A percentile compares a stretch with the other conserved stretches of the same genome.
Conservation (phyloP, 1,140 invertebrate species). For the Bombus turneri region DNA sequence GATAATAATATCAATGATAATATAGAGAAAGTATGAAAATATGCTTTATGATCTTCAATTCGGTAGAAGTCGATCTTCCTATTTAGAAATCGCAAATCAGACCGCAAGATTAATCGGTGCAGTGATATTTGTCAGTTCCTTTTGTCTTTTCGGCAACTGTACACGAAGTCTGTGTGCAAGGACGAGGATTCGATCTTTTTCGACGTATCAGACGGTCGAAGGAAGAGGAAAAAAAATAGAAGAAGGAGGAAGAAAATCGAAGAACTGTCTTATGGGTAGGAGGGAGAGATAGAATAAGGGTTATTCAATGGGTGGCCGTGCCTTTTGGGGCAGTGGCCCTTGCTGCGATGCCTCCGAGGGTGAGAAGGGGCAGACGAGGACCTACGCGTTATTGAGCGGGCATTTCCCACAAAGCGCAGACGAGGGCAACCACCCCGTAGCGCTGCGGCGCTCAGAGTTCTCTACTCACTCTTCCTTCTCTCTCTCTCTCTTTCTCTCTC, state of each 20-base stretch:
- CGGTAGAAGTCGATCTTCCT: neutral
- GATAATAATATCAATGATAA: too few relatives aligned
- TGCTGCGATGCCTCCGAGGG: constrained; percentile 62
- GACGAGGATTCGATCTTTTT: constrained; percentile 55
- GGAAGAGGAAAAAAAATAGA: constrained; percentile 38
- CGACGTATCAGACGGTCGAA: neutral
- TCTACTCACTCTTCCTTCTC: constrained; percentile 56
- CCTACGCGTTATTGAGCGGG: constrained; percentile 81
- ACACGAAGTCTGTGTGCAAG: constrained; percentile 39
- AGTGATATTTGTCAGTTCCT: neutral
- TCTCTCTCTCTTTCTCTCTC: constrained; percentile 12
- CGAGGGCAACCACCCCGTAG: constrained; percentile 81
- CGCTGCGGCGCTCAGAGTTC: constrained; percentile 72
- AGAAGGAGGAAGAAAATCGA: constrained; percentile 15
- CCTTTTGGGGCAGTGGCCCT: constrained; percentile 72
- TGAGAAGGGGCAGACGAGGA: constrained; percentile 70
- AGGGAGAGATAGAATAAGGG: constrained; percentile 57
- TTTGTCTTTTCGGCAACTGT: neutral
- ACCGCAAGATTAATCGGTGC: constrained; percentile 18
- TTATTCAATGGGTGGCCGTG: constrained; percentile 62
- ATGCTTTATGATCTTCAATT: too few relatives aligned
- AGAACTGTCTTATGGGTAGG: constrained; percentile 39
- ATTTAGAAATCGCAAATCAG: neutral
- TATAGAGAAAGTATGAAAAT: too few relatives aligned
- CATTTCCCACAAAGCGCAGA: constrained; percentile 81